These are phyloP conservation scores for Urocolius indicus DNA, from an alignment of 2,113 vertebrate genomes.

Conservation along the genomic window DNA sequence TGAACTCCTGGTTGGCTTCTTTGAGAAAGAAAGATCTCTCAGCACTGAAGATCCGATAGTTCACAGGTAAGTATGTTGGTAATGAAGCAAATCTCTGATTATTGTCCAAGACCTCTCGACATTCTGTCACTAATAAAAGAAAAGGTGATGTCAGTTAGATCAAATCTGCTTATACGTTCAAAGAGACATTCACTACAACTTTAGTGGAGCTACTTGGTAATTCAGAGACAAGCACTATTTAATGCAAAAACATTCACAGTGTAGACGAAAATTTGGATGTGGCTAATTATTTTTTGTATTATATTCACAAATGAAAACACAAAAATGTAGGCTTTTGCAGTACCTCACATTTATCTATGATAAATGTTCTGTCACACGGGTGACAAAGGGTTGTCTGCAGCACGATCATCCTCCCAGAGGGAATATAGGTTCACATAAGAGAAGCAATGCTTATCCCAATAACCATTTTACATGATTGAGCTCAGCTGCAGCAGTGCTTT, in stretches of 20 bases:
- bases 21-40: slow-evolving; percentile 91
- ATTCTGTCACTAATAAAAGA: slow-evolving; percentile 81
- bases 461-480: neutral
- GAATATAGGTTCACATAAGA: neutral
- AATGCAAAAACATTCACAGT: neutral
- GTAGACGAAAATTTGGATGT: neutral
- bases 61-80: slow-evolving; percentile 93
- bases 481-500: neutral
- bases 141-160: neutral
- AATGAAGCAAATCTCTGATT: slow-evolving; percentile 84
- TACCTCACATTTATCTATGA: neutral
- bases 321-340: neutral
- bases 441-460: neutral
- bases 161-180: neutral
- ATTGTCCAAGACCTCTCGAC: slow-evolving; percentile 81
- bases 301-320: neutral
- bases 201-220: neutral
- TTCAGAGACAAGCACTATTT: neutral
- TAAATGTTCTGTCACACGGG: neutral
- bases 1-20: slow-evolving; percentile 87
- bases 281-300: neutral
- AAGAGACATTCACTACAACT: neutral
- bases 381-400: neutral
- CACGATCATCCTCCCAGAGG: accelerated
- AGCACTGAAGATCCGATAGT: slow-evolving; percentile 82